Base-by-base conservation (phyloP, 37 sponge, comb jelly and placozoan genomes). In the Crambe crambe region DNA sequence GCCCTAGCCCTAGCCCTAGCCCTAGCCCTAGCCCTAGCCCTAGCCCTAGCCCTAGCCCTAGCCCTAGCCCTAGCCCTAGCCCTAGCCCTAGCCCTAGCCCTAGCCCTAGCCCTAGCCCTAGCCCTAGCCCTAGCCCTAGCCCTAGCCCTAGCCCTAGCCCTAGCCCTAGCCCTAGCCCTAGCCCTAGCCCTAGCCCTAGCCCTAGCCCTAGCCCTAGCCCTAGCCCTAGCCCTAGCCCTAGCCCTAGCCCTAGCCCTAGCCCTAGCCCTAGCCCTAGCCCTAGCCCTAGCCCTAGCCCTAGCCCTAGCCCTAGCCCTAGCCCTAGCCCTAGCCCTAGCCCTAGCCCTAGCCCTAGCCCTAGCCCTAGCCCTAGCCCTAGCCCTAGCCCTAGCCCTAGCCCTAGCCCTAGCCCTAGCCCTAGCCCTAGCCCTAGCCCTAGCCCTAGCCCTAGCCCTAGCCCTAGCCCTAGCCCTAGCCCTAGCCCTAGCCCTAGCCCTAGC, bases 91-190 rank as follows among this genome's bases (percentile, higher is more conserved):
- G 51, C 6, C 6, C 51, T 12, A 6, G 12, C 51, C 51, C 51
- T 12, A 47, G 51, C 51, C 51, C 51, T 47, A 47, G 51, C 51
- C 51, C 51, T 47, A 47, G 51, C 51, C 51, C 51, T 47, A 47
- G 51, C 10, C 51, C 6, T 15, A 6, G 12, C 51, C 51, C 51
- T n/a, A n/a, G n/a, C n/a, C n/a, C n/a, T n/a, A n/a, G n/a, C 51
- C 51, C 51, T 47, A 47, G 51, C 51, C 51, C 51, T 47, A 47
- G 51, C 51, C 51, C 51, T 47, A 47, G 51, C 51, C 51, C 51
- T 47, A 47, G 51, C 51, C 51, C 51, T 47, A 47, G 51, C 51
- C 51, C 51, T 47, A 47, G 51, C 51, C 51, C 51, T 47, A 47
- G 51, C 10, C 51, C 12, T 6, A 47, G 51, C 10, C 51, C 51